Conservation (phyloP, 2,888 invertebrate species). For the Diarsia dahlii region DNA sequence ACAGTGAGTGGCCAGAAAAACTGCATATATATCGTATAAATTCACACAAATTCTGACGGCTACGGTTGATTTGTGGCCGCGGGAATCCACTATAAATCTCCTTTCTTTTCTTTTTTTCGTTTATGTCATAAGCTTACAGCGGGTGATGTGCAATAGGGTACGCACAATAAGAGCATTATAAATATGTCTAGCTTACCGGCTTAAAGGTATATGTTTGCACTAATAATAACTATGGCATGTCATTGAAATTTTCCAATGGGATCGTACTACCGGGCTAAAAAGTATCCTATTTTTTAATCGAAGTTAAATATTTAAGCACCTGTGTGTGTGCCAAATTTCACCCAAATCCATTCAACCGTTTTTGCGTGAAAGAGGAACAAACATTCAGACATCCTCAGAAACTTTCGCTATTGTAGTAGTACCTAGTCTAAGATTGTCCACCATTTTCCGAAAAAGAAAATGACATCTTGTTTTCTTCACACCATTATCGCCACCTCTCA, state of each 20-base stretch:
- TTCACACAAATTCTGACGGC: slow-evolving; percentile 84
- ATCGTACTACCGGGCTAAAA: no score
- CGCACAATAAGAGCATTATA: slow-evolving; percentile 9
- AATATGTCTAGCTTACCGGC: background rate
- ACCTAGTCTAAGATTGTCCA: no score
- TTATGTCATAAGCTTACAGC: slow-evolving; percentile 58
- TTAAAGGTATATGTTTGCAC: background rate
- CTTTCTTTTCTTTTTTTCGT: slow-evolving; percentile 68
- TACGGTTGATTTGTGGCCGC: slow-evolving; percentile 84
- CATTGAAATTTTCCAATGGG: background rate
- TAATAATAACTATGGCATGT: no score
- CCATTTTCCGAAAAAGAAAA: background rate
- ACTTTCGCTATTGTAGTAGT: no score
- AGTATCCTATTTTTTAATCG: no score
- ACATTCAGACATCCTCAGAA: no score
- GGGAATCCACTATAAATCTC: slow-evolving; percentile 84
- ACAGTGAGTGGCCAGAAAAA: slow-evolving; percentile 72
- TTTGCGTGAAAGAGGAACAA: no score
- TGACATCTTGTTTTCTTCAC: background rate
- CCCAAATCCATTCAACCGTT: no score
- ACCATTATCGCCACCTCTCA: slow-evolving; percentile 38
- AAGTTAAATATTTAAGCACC: no score
- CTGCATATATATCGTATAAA: slow-evolving; percentile 71
- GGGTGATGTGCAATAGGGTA: background rate
- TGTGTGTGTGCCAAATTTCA: no score